A percentile compares a stretch with the other conserved stretches of the same genome.
Evolutionary conservation across 2,113 vertebrate genomes (phyloP).

Genomic region (Myotis lucifugus): DNA sequence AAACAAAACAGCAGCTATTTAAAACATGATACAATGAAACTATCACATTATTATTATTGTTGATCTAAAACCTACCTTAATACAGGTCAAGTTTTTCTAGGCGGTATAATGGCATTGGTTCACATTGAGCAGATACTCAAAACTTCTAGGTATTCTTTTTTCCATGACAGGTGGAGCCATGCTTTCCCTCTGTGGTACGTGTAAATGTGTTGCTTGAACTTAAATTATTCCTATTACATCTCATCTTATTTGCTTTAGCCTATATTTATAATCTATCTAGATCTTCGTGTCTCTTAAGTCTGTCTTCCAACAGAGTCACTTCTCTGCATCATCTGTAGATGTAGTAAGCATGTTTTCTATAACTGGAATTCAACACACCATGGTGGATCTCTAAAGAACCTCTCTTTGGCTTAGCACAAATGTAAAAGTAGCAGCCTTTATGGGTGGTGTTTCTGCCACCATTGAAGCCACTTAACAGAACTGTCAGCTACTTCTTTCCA

Average conservation of each 20-base stretch:
- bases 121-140: neutral
- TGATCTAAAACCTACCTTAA: conserved; percentile 7
- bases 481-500: neutral
- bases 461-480: neutral
- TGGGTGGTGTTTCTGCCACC: neutral
- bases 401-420: neutral
- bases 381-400: neutral
- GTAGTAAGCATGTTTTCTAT: conserved; percentile 25
- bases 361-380: neutral
- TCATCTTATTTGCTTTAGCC: neutral
- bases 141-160: neutral
- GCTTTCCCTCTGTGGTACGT: neutral
- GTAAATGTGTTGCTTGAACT: neutral
- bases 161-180: neutral
- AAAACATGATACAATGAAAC: conserved; percentile 20
- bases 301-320: conserved; percentile 21
- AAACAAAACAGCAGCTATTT: conserved; percentile 17
- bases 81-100: conserved; percentile 16
- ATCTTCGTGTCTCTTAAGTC: neutral
- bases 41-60: neutral
- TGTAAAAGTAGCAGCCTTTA: conserved; percentile 44
- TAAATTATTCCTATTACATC: conserved; percentile 6
- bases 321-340: neutral
- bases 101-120: neutral
- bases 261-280: neutral